These are phyloP conservation scores for Drosophila watanabei DNA, from an alignment of 1,140 invertebrate species.

Conservation along the genomic window DNA sequence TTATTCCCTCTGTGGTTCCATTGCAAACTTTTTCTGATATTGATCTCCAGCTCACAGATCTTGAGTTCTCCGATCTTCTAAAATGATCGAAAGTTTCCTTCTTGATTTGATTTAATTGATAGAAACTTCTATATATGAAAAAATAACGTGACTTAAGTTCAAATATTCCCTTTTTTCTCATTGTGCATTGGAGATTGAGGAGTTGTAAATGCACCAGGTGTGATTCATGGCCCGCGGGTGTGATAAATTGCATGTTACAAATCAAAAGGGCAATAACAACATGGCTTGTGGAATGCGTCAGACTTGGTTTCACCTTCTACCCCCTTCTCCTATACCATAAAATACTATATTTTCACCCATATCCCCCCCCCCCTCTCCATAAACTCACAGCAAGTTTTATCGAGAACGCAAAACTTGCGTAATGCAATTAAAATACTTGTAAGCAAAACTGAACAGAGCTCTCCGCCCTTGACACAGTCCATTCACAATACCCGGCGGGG, in stretches of 20 bases:
- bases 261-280: slow-evolving; percentile 24
- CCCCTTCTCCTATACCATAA: neutral
- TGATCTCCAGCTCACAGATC: neutral
- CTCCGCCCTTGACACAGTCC: slow-evolving; percentile 72
- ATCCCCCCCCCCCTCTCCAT: neutral
- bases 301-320: slow-evolving; percentile 6
- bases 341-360: neutral
- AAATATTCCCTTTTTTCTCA: neutral
- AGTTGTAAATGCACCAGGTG: slow-evolving; percentile 46
- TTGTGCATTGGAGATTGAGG: slow-evolving; percentile 14
- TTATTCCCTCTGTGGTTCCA: neutral
- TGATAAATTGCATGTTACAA: slow-evolving; percentile 62
- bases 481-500: slow-evolving; percentile 17
- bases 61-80: neutral
- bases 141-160: too few species aligned
- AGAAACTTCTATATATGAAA: too few species aligned
- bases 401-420: slow-evolving; percentile 67
- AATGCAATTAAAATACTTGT: slow-evolving; percentile 69
- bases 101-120: too few species aligned
- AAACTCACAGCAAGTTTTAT: slow-evolving; percentile 41
- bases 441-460: slow-evolving; percentile 34
- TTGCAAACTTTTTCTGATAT: too few species aligned
- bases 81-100: neutral
- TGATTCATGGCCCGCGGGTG: slow-evolving; percentile 55
- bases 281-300: slow-evolving; percentile 28